Evolutionary conservation across 2,888 invertebrate genomes (phyloP).

Genomic region (Proisotoma minuta): DNA sequence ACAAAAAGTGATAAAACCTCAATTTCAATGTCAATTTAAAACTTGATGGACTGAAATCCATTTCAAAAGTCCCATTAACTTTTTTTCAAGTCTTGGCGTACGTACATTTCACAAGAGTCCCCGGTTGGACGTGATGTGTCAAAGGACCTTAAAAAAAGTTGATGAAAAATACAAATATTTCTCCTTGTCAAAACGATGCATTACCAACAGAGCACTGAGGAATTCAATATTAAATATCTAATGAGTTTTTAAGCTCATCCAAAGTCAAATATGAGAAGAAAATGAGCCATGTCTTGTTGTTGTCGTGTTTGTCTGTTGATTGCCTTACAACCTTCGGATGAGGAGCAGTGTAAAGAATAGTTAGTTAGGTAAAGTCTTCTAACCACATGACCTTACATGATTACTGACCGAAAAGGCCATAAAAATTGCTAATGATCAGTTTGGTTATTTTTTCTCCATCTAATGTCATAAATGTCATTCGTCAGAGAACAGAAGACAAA

Average conservation of each 20-base stretch:
- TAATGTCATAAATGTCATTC: conserved; percentile 22
- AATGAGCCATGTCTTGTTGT: too few relatives aligned
- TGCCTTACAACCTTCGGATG: too few relatives aligned
- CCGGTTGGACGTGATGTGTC: conserved; percentile 12
- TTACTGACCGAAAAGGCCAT: conserved; percentile 7
- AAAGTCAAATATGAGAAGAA: background rate
- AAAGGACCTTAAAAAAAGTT: background rate
- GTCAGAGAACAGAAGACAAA: conserved; percentile 2
- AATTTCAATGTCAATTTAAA: too few relatives aligned
- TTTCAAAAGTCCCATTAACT: too few relatives aligned
- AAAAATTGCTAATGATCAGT: conserved; percentile 19
- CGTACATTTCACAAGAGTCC: too few relatives aligned
- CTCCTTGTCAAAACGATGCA: background rate
- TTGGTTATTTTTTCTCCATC: conserved; percentile 12
- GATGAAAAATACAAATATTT: background rate
- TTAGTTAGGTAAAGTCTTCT: too few relatives aligned
- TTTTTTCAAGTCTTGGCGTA: too few relatives aligned
- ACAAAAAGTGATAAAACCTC: too few relatives aligned
- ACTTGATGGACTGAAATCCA: too few relatives aligned
- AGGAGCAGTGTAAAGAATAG: too few relatives aligned
- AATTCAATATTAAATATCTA: background rate
- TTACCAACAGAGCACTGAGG: background rate
- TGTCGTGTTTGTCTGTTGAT: too few relatives aligned
- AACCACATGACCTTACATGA: too few relatives aligned
- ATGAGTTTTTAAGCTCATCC: background rate